Conservation (phyloP, 2,888 invertebrate species). For the Scaptomyza parva region DNA sequence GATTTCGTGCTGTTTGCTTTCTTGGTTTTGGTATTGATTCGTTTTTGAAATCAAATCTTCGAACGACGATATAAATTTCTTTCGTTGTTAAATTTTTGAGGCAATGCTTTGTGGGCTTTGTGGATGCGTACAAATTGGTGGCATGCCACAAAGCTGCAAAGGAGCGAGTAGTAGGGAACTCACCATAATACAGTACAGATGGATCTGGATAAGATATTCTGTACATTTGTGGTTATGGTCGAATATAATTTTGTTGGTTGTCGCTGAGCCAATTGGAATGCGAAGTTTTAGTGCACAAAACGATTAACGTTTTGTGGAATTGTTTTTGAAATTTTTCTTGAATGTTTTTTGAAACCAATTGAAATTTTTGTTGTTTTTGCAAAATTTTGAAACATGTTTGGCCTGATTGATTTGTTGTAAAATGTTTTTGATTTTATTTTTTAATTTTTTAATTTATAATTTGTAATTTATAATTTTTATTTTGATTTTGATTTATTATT, state of each 20-base stretch:
- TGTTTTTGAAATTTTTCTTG: slow-evolving; percentile 40
- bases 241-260: slow-evolving; percentile 6
- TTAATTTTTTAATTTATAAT: slow-evolving; percentile 31
- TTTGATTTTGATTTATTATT: slow-evolving; percentile 37
- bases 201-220: slow-evolving; percentile 12
- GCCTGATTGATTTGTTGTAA: slow-evolving; percentile 84
- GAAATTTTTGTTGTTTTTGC: slow-evolving; percentile 49
- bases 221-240: slow-evolving; percentile 17
- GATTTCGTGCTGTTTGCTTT: background rate
- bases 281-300: slow-evolving; percentile 15
- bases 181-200: slow-evolving; percentile 18
- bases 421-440: slow-evolving; percentile 66
- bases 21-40: background rate
- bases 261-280: slow-evolving; percentile 25
- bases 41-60: background rate
- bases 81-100: slow-evolving; percentile 8
- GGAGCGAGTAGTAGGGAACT: slow-evolving; percentile 29
- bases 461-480: slow-evolving; percentile 48
- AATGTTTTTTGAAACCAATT: slow-evolving; percentile 68
- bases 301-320: slow-evolving; percentile 13
- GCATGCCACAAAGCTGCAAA: slow-evolving; percentile 40
- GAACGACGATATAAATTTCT: slow-evolving; percentile 1
- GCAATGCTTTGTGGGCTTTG: slow-evolving; percentile 7
- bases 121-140: slow-evolving; percentile 8
- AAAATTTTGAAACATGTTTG: slow-evolving; percentile 85